Evolutionary conservation across 2,888 invertebrate genomes (phyloP).

Genomic region (Andrena chrysosceles): DNA sequence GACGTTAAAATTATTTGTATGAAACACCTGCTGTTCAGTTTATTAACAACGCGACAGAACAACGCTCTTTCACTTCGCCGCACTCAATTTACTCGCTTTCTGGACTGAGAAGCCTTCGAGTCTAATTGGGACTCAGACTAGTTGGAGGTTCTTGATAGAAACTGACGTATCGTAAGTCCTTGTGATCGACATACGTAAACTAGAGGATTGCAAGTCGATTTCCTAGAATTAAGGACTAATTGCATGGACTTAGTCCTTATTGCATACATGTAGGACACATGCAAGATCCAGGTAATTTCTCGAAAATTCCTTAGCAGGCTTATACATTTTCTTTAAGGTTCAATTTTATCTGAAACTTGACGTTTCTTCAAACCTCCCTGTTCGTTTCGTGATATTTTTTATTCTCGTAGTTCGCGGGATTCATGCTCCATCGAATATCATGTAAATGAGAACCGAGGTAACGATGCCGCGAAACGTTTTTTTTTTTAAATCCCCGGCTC

Average conservation of each 20-base stretch:
- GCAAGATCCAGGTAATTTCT: not conserved
- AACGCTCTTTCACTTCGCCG: too few species aligned
- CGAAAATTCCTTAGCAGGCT: not conserved
- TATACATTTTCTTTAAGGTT: too few species aligned
- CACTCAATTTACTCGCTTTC: not conserved
- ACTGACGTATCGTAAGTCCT: not conserved
- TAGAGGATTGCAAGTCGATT: not conserved
- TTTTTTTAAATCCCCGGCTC: conserved; percentile 30
- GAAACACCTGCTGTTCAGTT: too few species aligned
- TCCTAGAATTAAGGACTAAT: not conserved
- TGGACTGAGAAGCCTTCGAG: not conserved
- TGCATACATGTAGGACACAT: not conserved
- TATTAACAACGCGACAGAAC: too few species aligned
- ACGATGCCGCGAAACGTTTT: conserved; percentile 12
- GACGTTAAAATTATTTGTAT: not conserved
- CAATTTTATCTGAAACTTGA: too few species aligned
- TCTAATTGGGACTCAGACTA: not conserved
- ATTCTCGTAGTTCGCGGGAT: conserved; percentile 40
- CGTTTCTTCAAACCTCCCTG: not conserved
- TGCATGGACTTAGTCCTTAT: not conserved
- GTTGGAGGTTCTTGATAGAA: not conserved
- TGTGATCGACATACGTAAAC: not conserved
- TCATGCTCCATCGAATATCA: not conserved
- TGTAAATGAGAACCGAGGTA: conserved; percentile 9
- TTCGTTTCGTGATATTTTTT: conserved; percentile 18